phyloP scores from a whole-genome alignment of 1,140 invertebrate genomes.

The Saccostrea cuccullata region DNA sequence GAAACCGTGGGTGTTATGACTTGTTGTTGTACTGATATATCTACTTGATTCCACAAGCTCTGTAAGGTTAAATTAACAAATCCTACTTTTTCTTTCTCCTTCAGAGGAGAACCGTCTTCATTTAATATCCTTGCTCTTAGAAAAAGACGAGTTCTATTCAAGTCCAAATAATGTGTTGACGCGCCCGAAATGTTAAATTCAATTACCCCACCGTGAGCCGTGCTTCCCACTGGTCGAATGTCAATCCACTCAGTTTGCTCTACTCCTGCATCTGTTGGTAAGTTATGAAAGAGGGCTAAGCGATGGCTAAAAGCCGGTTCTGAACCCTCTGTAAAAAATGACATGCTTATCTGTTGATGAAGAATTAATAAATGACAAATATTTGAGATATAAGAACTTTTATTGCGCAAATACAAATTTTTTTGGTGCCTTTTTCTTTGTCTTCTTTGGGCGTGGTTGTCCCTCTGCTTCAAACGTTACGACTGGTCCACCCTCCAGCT shows the following conservation, averaged over 20 bases:
- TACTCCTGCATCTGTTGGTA: slow-evolving; percentile 39
- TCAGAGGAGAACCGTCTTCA: slow-evolving; percentile 4
- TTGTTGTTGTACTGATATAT: slow-evolving; percentile 39
- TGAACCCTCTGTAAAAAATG: slow-evolving; percentile 33
- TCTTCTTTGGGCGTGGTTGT: not conserved
- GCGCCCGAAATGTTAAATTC: slow-evolving; percentile 43
- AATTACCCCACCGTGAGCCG: not conserved
- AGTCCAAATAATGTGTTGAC: slow-evolving; percentile 22
- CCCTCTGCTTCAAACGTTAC: not conserved
- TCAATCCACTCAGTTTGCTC: slow-evolving; percentile 43
- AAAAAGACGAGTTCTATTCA: slow-evolving; percentile 7
- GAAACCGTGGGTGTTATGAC: slow-evolving; percentile 34
- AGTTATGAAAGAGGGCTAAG: slow-evolving; percentile 28
- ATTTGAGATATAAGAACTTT: not conserved
- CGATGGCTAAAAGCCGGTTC: slow-evolving; percentile 29
- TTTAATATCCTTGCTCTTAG: slow-evolving; percentile 30
- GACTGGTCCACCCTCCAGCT: slow-evolving; percentile 36
- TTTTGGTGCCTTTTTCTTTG: not conserved
- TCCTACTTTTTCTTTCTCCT: slow-evolving; percentile 27
- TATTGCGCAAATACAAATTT: slow-evolving; percentile 11
- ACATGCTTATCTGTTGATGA: slow-evolving; percentile 10
- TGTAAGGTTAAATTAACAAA: slow-evolving; percentile 44
- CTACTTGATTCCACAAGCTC: slow-evolving; percentile 42
- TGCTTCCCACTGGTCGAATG: slow-evolving; percentile 27
- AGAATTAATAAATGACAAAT: not conserved